Conservation (phyloP, 2,888 invertebrate species). For the Thymelicus acteon region DNA sequence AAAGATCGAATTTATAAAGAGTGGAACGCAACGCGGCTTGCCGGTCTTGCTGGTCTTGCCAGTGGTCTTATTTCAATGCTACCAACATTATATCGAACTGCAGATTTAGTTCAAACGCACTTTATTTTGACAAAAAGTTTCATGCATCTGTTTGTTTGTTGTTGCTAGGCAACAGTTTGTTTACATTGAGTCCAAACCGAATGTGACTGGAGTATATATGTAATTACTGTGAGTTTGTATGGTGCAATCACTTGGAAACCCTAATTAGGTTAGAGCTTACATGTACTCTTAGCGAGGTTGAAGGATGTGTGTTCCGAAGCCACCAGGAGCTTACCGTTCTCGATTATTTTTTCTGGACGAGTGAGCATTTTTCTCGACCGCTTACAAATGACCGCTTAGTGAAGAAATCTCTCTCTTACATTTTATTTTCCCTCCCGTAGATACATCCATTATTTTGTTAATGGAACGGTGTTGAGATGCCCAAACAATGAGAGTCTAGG, state of each 20-base stretch:
- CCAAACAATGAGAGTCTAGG: slow-evolving; percentile 67
- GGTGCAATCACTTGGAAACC: slow-evolving; percentile 26
- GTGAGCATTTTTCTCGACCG: slow-evolving; percentile 76
- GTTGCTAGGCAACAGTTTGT: no score
- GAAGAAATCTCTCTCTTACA: slow-evolving; percentile 71
- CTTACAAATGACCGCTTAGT: slow-evolving; percentile 80
- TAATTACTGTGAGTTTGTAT: slow-evolving; percentile 10
- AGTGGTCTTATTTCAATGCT: no score
- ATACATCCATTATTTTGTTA: slow-evolving; percentile 77
- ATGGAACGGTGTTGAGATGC: slow-evolving; percentile 71
- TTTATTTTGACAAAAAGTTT: no score
- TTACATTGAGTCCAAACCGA: no score
- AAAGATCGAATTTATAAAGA: no score
- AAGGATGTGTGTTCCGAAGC: slow-evolving; percentile 43
- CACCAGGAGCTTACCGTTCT: slow-evolving; percentile 51
- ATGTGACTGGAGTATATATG: neutral
- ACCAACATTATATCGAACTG: no score
- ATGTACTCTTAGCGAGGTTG: slow-evolving; percentile 42
- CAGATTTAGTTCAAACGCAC: no score
- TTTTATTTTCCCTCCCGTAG: slow-evolving; percentile 72
- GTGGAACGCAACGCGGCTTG: no score
- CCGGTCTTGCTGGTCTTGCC: no score
- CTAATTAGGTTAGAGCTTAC: slow-evolving; percentile 31
- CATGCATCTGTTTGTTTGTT: no score
- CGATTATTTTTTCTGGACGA: slow-evolving; percentile 78